Evolutionary conservation across 2,113 vertebrate genomes (phyloP), one percentile per base, ranked within the genome.

Genomic region (Rhombomys opimus): DNA sequence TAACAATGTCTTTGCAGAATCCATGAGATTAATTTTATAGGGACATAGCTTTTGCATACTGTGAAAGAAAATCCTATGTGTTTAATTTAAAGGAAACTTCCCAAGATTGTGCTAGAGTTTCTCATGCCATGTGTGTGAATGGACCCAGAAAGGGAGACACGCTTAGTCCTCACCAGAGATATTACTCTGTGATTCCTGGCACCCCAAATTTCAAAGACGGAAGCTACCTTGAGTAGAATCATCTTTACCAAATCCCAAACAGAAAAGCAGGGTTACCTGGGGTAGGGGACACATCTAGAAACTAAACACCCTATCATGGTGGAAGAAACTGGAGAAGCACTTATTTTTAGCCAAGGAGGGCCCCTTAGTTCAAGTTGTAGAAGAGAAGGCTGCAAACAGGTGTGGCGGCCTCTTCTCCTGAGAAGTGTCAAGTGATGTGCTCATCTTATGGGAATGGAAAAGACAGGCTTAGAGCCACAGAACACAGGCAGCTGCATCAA

Each of bases 301-400:
- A 92, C 81, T 65, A 81, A 38, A 20, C 57, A 30, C 22, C 50
- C 32, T 46, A 85, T 59, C 17, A 61, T 57, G 76, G 85, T 91
- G 38, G 68, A 90, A 85, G 96, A 94, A 97, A 95, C 35, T 87
- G n/a, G 32, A 96, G 75, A 85, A n/a, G 52, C 75, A 94, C 95
- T 57, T 96, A 97, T 93, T 96, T 97, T 94, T 93, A 96, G 75
- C 25, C 32, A 84, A 94, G 77, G 46, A 93, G 68, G 89, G 54
- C 50, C 82, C 46, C 63, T 90, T 2, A 50, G 38, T 57, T 78
- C 59, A 91, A 96, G 68, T 14, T 85, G 18, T 95, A 70, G 87
- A 94, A 91, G 20, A 94, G 38, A 96, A 93, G 75, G 50, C 35
- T 97, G 93, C 90, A 84, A 92, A 97, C 87, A 95, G 84, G 94